These are phyloP conservation scores for Scotopteryx bipunctaria DNA, from an alignment of 2,888 invertebrate species.

Conservation along the genomic window DNA sequence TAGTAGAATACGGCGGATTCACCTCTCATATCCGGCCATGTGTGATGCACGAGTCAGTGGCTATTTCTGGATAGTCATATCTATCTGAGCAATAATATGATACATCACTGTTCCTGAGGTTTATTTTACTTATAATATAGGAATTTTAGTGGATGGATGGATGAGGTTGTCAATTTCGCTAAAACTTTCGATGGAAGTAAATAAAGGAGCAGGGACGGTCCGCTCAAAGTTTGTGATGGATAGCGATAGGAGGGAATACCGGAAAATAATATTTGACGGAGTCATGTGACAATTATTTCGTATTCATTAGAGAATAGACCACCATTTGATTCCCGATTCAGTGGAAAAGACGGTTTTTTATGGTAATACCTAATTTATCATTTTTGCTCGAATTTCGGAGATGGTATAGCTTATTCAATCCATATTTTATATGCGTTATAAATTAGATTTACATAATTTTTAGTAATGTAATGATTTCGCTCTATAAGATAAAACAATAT, in stretches of 20 bases:
- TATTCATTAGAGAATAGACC: no score
- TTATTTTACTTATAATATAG: slow-evolving; percentile 16
- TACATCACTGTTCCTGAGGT: slow-evolving; percentile 4
- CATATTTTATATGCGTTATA: no score
- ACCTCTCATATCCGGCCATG: slow-evolving; percentile 32
- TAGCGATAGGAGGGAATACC: slow-evolving; percentile 8
- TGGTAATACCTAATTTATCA: no score
- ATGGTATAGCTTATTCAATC: no score
- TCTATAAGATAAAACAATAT: slow-evolving; percentile 3
- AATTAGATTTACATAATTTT: no score
- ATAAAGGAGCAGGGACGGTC: slow-evolving; percentile 11
- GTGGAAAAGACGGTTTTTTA: no score
- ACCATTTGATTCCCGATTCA: no score
- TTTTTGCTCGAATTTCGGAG: no score
- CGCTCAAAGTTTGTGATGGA: slow-evolving; percentile 31
- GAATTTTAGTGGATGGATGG: slow-evolving; percentile 11
- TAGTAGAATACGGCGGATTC: slow-evolving; percentile 26
- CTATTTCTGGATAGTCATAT: slow-evolving; percentile 29
- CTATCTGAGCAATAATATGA: slow-evolving; percentile 17
- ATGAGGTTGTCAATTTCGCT: slow-evolving; percentile 14
- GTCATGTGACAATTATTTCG: no score
- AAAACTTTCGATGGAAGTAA: slow-evolving; percentile 8
- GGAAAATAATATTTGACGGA: no score
- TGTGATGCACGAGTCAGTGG: slow-evolving; percentile 17
- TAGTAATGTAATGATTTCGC: no score